Evolutionary conservation across 1,140 invertebrate species (phyloP).

Genomic region (Zeugodacus cucurbitae): DNA sequence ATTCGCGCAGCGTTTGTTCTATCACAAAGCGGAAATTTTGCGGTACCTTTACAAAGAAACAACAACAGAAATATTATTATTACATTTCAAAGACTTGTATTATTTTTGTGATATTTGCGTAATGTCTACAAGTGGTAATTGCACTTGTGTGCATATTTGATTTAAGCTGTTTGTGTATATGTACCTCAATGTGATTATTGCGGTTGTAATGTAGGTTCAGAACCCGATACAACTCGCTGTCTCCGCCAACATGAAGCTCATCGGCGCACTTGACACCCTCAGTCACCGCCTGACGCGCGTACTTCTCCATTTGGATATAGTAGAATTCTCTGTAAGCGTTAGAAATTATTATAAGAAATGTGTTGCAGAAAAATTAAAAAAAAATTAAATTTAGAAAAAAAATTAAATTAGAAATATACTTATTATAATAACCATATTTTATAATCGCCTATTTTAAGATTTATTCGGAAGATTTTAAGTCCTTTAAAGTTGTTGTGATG

Average conservation of each 20-base stretch:
- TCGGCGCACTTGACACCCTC: conserved; percentile 95
- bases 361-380: neutral
- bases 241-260: conserved; percentile 91
- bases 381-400: too few relatives aligned
- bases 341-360: conserved; percentile 12
- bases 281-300: conserved; percentile 95
- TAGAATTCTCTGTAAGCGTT: conserved; percentile 93
- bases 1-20: conserved; percentile 96
- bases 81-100: too few relatives aligned
- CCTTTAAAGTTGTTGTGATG: too few relatives aligned
- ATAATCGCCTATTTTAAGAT: too few relatives aligned
- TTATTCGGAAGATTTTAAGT: too few relatives aligned
- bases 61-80: neutral
- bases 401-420: too few relatives aligned
- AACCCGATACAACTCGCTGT: conserved; percentile 97
- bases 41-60: conserved; percentile 81
- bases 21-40: conserved; percentile 96
- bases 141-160: too few relatives aligned
- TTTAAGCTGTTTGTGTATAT: neutral
- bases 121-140: too few relatives aligned
- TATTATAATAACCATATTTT: too few relatives aligned
- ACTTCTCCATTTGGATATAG: conserved; percentile 99
- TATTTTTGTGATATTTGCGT: too few relatives aligned
- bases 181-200: conserved; percentile 99
- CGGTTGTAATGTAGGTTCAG: conserved; percentile 99